phyloP scores from a whole-genome alignment of 2,888 invertebrate genomes.

The Loripinus fragilis region DNA sequence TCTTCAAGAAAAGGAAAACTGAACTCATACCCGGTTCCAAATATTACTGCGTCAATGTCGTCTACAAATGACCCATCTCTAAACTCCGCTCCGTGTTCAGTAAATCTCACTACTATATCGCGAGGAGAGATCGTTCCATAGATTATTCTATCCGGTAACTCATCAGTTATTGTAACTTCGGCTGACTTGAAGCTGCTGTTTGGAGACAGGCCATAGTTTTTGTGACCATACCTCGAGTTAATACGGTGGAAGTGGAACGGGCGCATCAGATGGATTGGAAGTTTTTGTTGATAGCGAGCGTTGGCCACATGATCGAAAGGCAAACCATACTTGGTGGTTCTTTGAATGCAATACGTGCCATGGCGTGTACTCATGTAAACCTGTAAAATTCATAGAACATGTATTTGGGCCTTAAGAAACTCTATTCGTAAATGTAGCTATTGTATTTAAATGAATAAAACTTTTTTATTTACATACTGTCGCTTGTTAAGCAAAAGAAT shows the following conservation, averaged over 20 bases:
- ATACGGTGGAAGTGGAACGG: constrained; percentile 50
- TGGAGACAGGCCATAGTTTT: constrained; percentile 53
- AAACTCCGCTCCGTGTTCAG: constrained; percentile 44
- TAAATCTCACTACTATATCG: constrained; percentile 39
- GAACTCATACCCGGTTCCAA: constrained; percentile 53
- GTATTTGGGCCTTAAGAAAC: too few relatives aligned
- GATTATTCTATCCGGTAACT: constrained; percentile 56
- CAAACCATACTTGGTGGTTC: constrained; percentile 70
- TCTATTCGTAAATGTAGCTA: too few relatives aligned
- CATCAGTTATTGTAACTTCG: constrained; percentile 49
- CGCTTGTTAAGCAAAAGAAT: too few relatives aligned
- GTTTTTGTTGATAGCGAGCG: constrained; percentile 42
- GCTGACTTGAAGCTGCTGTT: constrained; percentile 47
- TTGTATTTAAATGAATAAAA: too few relatives aligned
- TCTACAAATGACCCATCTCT: constrained; percentile 41
- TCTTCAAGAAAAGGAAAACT: constrained; percentile 57
- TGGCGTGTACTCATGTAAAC: constrained; percentile 82
- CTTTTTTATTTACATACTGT: too few relatives aligned
- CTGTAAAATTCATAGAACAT: too few relatives aligned
- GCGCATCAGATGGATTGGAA: constrained; percentile 45
- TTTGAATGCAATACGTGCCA: constrained; percentile 82
- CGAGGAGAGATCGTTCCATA: constrained; percentile 45
- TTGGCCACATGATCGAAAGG: constrained; percentile 67
- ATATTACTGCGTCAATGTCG: constrained; percentile 49
- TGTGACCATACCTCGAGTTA: constrained; percentile 50